phyloP scores from a whole-genome alignment of 2,888 invertebrate species.

The Electrophaes corylata region DNA sequence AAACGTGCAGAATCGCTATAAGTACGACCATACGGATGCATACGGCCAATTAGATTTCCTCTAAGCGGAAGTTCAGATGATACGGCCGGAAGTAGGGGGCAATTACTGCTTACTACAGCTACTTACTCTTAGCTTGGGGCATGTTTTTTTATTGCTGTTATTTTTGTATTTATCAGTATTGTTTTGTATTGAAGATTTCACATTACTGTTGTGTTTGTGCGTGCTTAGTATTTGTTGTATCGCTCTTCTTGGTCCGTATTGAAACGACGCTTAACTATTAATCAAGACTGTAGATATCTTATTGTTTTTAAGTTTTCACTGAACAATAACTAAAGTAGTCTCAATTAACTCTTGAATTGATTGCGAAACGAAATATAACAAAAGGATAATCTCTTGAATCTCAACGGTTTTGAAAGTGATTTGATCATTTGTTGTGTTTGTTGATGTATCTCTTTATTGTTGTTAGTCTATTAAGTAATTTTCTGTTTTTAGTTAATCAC shows the following conservation, averaged over 20 bases:
- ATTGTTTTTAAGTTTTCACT: too few species aligned
- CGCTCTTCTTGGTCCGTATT: neutral
- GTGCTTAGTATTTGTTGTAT: neutral
- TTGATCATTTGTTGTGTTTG: too few species aligned
- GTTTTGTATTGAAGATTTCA: neutral
- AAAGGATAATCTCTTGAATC: too few species aligned
- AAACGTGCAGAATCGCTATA: slow-evolving; percentile 19
- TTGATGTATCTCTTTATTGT: too few species aligned
- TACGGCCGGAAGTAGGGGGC: slow-evolving; percentile 35
- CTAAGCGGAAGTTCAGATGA: slow-evolving; percentile 43
- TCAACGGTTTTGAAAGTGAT: too few species aligned
- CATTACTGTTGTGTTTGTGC: neutral
- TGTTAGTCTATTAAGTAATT: too few species aligned
- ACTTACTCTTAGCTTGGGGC: slow-evolving; percentile 15
- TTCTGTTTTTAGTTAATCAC: too few species aligned
- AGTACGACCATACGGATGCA: slow-evolving; percentile 28
- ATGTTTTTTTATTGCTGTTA: neutral
- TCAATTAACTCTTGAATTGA: too few species aligned
- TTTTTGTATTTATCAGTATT: neutral
- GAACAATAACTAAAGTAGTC: too few species aligned
- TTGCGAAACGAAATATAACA: too few species aligned
- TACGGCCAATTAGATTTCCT: slow-evolving; percentile 52
- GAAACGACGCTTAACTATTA: too few species aligned
- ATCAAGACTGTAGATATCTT: too few species aligned
- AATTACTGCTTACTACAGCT: slow-evolving; percentile 42